Evolutionary conservation across 30 jellyfish, hydroid and myxozoan genomes (phyloP).

Genomic region (Aurelia aurita): DNA sequence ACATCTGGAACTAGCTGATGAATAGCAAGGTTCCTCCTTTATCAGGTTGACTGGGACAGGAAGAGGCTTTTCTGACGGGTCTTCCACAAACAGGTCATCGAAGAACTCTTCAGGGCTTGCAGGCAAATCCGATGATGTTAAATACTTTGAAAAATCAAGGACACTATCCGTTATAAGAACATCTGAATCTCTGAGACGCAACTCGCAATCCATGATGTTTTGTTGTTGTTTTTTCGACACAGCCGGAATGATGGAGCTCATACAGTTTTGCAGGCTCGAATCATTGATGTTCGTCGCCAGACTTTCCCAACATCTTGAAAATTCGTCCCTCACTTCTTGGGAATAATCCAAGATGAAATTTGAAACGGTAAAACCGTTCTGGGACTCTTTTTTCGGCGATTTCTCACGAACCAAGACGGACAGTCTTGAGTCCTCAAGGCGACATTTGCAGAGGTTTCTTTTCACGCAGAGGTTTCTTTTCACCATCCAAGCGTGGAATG

Average conservation of each 20-base stretch:
- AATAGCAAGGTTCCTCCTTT: constrained; percentile 95
- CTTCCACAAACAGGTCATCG: constrained; percentile 95
- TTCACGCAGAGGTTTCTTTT: neutral
- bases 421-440: constrained; percentile 67
- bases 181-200: constrained; percentile 84
- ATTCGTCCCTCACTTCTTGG: constrained; percentile 82
- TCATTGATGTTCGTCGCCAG: constrained; percentile 89
- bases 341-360: constrained; percentile 73
- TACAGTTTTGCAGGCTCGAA: constrained; percentile 58
- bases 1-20: constrained; percentile 99
- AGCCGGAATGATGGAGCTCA: constrained; percentile 86
- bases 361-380: constrained; percentile 68
- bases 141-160: constrained; percentile 98
- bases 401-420: constrained; percentile 41
- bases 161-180: constrained; percentile 97
- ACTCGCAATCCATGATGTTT: constrained; percentile 84
- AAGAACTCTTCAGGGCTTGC: constrained; percentile 99
- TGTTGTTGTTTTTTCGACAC: constrained; percentile 84
- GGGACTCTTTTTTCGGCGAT: constrained; percentile 78
- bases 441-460: constrained; percentile 82
- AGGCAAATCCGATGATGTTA: constrained; percentile 96
- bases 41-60: constrained; percentile 80
- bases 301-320: constrained; percentile 89
- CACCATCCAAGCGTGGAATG: constrained; percentile 48
- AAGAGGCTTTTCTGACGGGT: constrained; percentile 67